Percentiles rank a stretch among this genome's conserved stretches.
phyloP scores from a whole-genome alignment of 2,888 invertebrate genomes.

The Diaprepes abbreviatus region DNA sequence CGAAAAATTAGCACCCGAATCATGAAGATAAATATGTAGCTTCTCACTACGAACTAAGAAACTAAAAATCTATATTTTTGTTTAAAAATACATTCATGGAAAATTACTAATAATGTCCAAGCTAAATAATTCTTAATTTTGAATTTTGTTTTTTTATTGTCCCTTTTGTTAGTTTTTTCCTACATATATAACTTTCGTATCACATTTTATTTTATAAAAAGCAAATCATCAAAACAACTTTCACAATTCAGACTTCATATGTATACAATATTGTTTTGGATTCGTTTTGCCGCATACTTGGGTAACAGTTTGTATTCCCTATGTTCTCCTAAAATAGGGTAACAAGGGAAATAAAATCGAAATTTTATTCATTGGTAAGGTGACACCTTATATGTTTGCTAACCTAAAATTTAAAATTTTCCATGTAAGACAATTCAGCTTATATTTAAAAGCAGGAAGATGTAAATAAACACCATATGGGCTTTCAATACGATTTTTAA shows the following conservation, averaged over 20 bases:
- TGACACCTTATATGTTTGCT: constrained; percentile 23
- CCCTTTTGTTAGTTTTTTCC: no score
- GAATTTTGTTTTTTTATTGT: no score
- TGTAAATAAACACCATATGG: no score
- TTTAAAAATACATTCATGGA: no score
- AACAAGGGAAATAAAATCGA: constrained; percentile 35
- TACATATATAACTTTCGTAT: no score
- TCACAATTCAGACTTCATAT: constrained; percentile 7
- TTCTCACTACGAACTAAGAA: no score
- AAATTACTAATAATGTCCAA: no score
- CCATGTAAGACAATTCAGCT: neutral
- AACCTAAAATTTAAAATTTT: neutral
- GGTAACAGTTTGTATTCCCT: constrained; percentile 24
- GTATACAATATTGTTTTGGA: constrained; percentile 19
- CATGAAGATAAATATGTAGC: no score
- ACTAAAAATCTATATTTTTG: no score
- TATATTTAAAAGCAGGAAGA: neutral
- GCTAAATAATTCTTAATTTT: no score
- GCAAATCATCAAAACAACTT: neutral
- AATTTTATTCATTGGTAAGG: constrained; percentile 37
- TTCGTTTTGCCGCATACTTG: neutral
- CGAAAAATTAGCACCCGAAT: no score
- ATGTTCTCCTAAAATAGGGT: constrained; percentile 25
- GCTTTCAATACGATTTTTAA: no score
- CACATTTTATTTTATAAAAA: neutral